phyloP scores from a whole-genome alignment of 2,797 vertebrate genomes.

The Sebastes trivittatus region DNA sequence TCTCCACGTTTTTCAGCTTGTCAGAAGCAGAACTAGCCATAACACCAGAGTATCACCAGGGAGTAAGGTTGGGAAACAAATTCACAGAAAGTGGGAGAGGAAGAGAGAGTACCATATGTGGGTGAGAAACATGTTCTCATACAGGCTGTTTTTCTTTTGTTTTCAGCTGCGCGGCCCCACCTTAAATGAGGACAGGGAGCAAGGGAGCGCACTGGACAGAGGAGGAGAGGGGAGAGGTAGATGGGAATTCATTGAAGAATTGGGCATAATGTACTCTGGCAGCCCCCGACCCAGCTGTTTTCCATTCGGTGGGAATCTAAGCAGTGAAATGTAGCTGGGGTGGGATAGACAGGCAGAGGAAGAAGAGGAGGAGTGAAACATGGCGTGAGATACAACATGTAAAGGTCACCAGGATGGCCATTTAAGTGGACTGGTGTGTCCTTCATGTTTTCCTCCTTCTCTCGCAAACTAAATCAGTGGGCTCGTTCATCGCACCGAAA shows the following conservation, averaged over 20 bases:
- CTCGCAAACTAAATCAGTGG: not conserved
- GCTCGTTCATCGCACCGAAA: not conserved
- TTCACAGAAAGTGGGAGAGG: conserved; percentile 69
- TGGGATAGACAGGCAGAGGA: conserved; percentile 53
- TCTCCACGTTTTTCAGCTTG: conserved; percentile 66
- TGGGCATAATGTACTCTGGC: conserved; percentile 80
- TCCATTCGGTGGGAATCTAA: conserved; percentile 77
- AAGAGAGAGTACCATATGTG: conserved; percentile 79
- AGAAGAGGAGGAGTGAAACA: conserved; percentile 47
- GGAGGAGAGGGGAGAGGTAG: conserved; percentile 71
- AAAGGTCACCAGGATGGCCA: conserved; percentile 56
- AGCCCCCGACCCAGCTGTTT: conserved; percentile 80
- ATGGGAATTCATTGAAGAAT: conserved; percentile 78
- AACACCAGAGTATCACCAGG: conserved; percentile 74
- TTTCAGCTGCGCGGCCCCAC: conserved; percentile 81
- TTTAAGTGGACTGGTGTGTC: conserved; percentile 12
- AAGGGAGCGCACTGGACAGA: conserved; percentile 74
- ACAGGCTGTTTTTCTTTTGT: conserved; percentile 81
- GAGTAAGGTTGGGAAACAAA: conserved; percentile 77
- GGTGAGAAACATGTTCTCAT: conserved; percentile 81
- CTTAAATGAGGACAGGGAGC: conserved; percentile 79
- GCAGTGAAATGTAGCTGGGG: conserved; percentile 67
- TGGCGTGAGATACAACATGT: conserved; percentile 55
- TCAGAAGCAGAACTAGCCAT: conserved; percentile 76
- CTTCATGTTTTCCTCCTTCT: conserved; percentile 9